Base-by-base conservation (phyloP, 1,140 invertebrate genomes). In the Schlechtendalia chinensis region DNA sequence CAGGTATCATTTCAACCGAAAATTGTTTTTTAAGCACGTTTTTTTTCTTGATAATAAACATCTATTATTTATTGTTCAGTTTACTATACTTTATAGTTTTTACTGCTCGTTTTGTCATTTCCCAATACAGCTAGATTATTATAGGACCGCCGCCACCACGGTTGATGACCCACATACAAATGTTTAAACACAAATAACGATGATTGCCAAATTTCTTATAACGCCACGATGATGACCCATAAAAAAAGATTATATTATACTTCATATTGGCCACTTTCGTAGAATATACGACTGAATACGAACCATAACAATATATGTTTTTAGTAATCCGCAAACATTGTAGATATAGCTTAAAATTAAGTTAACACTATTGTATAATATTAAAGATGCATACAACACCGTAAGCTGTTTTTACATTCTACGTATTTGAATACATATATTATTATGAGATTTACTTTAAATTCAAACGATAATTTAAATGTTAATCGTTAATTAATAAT, bases 201-300 rank as follows among this genome's bases (percentile, higher is more conserved):
- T 54, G 69, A 54, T 72, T 72, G 69, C 69, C 69, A 72, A 54
- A 72, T 54, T 72, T 54, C 47, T 54, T 29, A 72, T 12, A 72
- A n/a, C 16, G 11, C 16, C 8, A 54, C 29, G 17, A 53, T 4
- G 47, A 71, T 71, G 69, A 72, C 69, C 69, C 69, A 72, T 72
- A 71, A 71, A 53, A 71, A 53, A 71, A 53, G 67, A 22, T 53
- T 53, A 8, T 39, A 39, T 39, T 39, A 29, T 27, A 50, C 47
- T 27, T 24, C 17, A 69, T 69, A 50, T 54, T 72, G 17, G 8
- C 0, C 17, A 72, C 47, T 72, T 72, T 72, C 19, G 47, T 50
- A 50, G 69, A 19, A 8, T 27, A 71, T 19, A 67, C 4, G 29
- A 67, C 19, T 71, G 24, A 71, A 45, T n/a, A 27, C 22, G 16